Percentiles rank a stretch among this genome's conserved stretches.
These are phyloP conservation scores for Mylabris phalerata DNA, from an alignment of 1,140 invertebrate genomes.

Conservation along the genomic window DNA sequence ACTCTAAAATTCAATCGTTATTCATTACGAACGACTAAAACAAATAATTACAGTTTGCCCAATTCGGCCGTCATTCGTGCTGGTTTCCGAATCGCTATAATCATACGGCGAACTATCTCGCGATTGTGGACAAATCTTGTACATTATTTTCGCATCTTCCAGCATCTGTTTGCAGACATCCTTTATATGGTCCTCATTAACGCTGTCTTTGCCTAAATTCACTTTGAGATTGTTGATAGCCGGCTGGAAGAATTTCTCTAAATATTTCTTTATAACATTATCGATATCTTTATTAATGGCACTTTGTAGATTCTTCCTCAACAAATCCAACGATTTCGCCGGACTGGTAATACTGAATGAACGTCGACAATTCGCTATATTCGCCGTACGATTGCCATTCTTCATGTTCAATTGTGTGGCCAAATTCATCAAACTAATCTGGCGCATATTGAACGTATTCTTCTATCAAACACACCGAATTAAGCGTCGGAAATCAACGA, in stretches of 20 bases:
- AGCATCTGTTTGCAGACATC: conserved; percentile 68
- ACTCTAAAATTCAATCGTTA: conserved; percentile 41
- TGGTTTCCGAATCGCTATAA: conserved; percentile 38
- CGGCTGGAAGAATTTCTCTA: conserved; percentile 71
- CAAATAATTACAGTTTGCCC: conserved; percentile 17
- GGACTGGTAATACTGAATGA: conserved; percentile 47
- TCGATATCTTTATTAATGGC: conserved; percentile 73
- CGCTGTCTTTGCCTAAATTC: conserved; percentile 66
- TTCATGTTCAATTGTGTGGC: conserved; percentile 46
- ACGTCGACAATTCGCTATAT: conserved; percentile 41
- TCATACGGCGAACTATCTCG: conserved; percentile 47
- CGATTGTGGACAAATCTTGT: conserved; percentile 41
- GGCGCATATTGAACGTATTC: conserved; percentile 53
- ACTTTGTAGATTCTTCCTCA: conserved; percentile 67
- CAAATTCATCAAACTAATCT: conserved; percentile 55
- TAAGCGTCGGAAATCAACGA: neutral
- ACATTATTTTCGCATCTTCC: conserved; percentile 70
- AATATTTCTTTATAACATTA: conserved; percentile 64
- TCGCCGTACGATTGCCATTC: conserved; percentile 47
- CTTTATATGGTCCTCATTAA: conserved; percentile 67
- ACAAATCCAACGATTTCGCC: conserved; percentile 64
- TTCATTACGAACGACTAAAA: no score
- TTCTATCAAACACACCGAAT: conserved; percentile 44
- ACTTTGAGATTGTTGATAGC: conserved; percentile 70
- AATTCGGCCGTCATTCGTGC: conserved; percentile 21